Base-by-base conservation (phyloP, 2,888 invertebrate species). In the Eupsilia transversa region DNA sequence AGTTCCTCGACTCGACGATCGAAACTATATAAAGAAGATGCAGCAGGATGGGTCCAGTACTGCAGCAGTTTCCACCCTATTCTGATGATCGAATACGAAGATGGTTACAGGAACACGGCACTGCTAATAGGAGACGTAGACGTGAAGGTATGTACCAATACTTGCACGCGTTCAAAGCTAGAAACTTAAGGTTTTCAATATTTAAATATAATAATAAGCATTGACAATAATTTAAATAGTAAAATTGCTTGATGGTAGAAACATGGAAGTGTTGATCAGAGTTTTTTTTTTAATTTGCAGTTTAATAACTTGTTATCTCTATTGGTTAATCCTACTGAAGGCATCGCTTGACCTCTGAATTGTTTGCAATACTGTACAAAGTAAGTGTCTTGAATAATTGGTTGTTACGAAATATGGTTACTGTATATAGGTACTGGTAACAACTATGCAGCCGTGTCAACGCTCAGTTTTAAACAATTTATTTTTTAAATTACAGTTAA, bases 351-450 rank as follows among this genome's bases (percentile, higher is more conserved):
- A 30, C 69, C 30, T 30, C 6, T 38, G 2, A 30, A 27, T 27
- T 74, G 27, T 43, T 43, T 30, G n/a, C 30, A 60, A 38, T 10
- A 4, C 2, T 30, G 10, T 46, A 54, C 30, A 68, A 77, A 68
- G 7, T 23, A 20, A 9, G 33, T 17, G 6, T n/a, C 30, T 66
- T 30, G 10, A n/a, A 35, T 52, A n/a, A 23, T 30, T 60, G 27
- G 27, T n/a, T 3, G 14, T 20, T 57, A 17, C 10, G 17, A 64
- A 75, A 38, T 30, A 27, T 49, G 10, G 17, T 27, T 49, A 27
- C 10, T 33, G 23, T 20, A 33, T 43, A 41, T n/a, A 12, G 33
- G n/a, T 54, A n/a, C n/a, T 17, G 7, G 7, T 46, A 54, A 35
- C 7, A 23, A n/a, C 20, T 52, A n/a, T 43, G 9, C 14, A 17